These are phyloP conservation scores for Etheostoma perlongum DNA, from an alignment of 2,797 vertebrate genomes.

Conservation along the genomic window DNA sequence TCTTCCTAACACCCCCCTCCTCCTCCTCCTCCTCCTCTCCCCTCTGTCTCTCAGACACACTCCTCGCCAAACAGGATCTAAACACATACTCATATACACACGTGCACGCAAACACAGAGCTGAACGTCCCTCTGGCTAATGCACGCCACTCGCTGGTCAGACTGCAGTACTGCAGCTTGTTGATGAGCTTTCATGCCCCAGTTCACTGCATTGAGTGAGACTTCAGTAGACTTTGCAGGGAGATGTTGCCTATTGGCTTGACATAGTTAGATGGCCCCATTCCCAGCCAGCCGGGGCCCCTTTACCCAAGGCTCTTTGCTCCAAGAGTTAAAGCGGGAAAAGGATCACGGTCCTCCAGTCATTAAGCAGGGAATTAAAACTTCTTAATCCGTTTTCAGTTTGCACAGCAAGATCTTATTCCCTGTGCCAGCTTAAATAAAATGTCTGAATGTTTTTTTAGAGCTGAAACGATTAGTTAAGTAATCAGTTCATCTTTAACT, in stretches of 20 bases:
- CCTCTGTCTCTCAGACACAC: constrained; percentile 44
- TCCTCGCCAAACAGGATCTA: constrained; percentile 43
- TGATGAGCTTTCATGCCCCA: constrained; percentile 78
- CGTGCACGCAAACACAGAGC: neutral
- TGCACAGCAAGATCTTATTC: neutral
- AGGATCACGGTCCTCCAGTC: constrained; percentile 5
- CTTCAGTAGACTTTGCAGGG: constrained; percentile 63
- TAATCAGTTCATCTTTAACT: neutral
- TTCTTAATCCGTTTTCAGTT: constrained; percentile 7
- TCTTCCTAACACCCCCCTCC: constrained; percentile 18
- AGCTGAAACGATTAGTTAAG: neutral
- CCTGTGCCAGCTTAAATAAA: neutral
- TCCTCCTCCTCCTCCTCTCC: neutral
- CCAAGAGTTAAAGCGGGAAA: constrained; percentile 17
- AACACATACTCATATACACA: constrained; percentile 29
- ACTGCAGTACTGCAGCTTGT: constrained; percentile 67
- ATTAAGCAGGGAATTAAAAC: constrained; percentile 17
- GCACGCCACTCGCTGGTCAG: constrained; percentile 69
- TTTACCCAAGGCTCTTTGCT: constrained; percentile 42
- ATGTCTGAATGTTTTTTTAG: neutral
- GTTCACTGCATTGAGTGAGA: constrained; percentile 70
- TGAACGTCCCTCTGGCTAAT: constrained; percentile 10
- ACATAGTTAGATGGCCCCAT: constrained; percentile 78
- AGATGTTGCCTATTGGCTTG: constrained; percentile 65
- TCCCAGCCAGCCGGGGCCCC: constrained; percentile 67